Conservation (phyloP, 2,797 vertebrate species). For the Mus caroli region DNA sequence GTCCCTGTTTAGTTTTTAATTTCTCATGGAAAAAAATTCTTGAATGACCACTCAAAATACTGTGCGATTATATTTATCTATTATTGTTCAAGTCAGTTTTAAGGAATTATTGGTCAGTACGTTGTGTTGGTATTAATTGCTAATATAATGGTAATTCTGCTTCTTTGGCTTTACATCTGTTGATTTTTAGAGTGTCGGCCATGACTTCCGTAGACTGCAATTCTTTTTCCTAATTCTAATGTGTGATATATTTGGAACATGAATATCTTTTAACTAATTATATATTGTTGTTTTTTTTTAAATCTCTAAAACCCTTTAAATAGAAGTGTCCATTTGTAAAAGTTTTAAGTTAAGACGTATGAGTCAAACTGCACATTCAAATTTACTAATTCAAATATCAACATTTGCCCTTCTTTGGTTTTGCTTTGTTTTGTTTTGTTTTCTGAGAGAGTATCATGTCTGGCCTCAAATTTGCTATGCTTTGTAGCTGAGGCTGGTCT, state of each 20-base stretch:
- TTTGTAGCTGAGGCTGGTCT: not conserved
- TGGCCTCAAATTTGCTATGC: not conserved
- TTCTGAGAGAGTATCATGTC: not conserved
- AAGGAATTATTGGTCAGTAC: constrained; percentile 80
- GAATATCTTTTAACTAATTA: constrained; percentile 20
- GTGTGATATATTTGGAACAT: constrained; percentile 9
- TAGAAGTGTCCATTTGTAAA: not conserved
- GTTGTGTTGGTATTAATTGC: constrained; percentile 80
- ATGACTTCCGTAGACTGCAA: constrained; percentile 80
- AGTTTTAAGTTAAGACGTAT: not conserved
- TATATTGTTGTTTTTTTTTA: not conserved
- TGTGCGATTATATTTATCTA: constrained; percentile 79
- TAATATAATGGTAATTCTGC: constrained; percentile 86
- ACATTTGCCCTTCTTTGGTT: not conserved
- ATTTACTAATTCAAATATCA: not conserved
- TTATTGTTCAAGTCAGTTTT: constrained; percentile 75
- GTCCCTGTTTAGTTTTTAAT: constrained; percentile 84
- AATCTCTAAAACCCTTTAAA: not conserved
- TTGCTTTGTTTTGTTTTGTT: not conserved
- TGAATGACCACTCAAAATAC: constrained; percentile 77
- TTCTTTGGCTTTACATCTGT: constrained; percentile 83
- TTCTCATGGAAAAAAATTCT: constrained; percentile 80
- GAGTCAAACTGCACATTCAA: not conserved
- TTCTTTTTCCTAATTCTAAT: constrained; percentile 66
- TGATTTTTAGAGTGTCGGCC: constrained; percentile 62